A percentile compares a stretch with the other conserved stretches of the same genome.
Conservation (phyloP, 64 coral and sea anemone species). For the Trachythela sp. region DNA sequence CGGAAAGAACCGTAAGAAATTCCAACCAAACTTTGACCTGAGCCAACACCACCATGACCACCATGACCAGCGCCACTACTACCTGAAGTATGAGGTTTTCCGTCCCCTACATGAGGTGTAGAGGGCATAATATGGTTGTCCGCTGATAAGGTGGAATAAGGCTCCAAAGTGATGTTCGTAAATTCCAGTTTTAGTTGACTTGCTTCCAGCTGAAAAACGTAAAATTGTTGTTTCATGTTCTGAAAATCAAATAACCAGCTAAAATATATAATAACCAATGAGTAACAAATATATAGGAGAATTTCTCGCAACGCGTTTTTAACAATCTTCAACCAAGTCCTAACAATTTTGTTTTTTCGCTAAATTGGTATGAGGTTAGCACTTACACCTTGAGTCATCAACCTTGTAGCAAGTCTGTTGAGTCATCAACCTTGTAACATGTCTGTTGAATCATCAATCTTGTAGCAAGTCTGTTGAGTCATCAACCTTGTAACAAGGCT, state of each 20-base stretch:
- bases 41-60: conserved; percentile 70
- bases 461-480: too few relatives aligned
- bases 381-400: too few relatives aligned
- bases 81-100: conserved; percentile 42
- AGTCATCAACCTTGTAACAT: too few relatives aligned
- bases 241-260: neutral
- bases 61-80: conserved; percentile 87
- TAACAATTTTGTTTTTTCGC: too few relatives aligned
- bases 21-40: conserved; percentile 67
- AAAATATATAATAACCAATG: too few relatives aligned
- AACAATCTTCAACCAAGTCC: too few relatives aligned
- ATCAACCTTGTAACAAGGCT: too few relatives aligned
- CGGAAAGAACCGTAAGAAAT: conserved; percentile 77
- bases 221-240: neutral
- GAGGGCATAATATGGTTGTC: conserved; percentile 36
- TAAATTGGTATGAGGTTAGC: too few relatives aligned
- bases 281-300: too few relatives aligned
- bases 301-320: too few relatives aligned
- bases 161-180: conserved; percentile 86
- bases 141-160: conserved; percentile 63
- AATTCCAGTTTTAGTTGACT: conserved; percentile 78
- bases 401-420: too few relatives aligned
- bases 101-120: conserved; percentile 63
- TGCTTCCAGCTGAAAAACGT: conserved; percentile 60
- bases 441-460: too few relatives aligned